phyloP scores from a whole-genome alignment of 1,140 invertebrate genomes.

The Matsumurasca onukii region DNA sequence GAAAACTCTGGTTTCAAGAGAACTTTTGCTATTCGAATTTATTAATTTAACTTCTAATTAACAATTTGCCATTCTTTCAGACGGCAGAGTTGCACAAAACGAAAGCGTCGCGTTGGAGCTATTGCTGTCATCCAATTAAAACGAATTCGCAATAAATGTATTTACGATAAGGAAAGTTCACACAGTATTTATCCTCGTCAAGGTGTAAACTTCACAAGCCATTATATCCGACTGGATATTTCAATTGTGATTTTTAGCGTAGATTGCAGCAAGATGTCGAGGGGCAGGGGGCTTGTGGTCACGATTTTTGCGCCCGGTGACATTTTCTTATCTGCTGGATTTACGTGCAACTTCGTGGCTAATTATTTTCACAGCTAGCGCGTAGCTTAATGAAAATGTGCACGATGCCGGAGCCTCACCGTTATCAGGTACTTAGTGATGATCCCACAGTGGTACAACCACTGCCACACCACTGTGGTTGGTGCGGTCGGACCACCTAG shows the following conservation, averaged over 20 bases:
- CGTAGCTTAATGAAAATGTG: slow-evolving; percentile 12
- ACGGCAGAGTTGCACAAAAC: neutral
- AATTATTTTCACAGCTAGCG: slow-evolving; percentile 23
- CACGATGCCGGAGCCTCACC: neutral
- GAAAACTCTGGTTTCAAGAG: neutral
- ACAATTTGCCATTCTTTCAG: slow-evolving; percentile 1
- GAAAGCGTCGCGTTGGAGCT: neutral
- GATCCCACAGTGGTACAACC: no score
- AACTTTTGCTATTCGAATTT: slow-evolving; percentile 1
- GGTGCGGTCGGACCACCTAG: no score
- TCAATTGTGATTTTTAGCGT: neutral
- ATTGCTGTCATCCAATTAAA: neutral
- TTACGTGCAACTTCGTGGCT: slow-evolving; percentile 18
- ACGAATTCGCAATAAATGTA: neutral
- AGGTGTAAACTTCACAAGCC: neutral
- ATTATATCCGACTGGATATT: neutral
- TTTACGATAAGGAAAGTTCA: no score
- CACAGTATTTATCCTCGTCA: neutral
- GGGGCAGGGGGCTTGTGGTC: slow-evolving; percentile 3
- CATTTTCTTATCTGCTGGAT: slow-evolving; percentile 18
- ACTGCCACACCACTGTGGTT: no score
- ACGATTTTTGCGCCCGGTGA: slow-evolving; percentile 21
- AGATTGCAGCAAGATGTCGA: neutral
- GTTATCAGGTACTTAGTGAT: no score
- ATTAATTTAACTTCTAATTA: slow-evolving; percentile 10